A percentile compares a stretch with the other conserved stretches of the same genome.
Conservation (phyloP, 2,888 invertebrate genomes). For the Yponomeuta evonymella region DNA sequence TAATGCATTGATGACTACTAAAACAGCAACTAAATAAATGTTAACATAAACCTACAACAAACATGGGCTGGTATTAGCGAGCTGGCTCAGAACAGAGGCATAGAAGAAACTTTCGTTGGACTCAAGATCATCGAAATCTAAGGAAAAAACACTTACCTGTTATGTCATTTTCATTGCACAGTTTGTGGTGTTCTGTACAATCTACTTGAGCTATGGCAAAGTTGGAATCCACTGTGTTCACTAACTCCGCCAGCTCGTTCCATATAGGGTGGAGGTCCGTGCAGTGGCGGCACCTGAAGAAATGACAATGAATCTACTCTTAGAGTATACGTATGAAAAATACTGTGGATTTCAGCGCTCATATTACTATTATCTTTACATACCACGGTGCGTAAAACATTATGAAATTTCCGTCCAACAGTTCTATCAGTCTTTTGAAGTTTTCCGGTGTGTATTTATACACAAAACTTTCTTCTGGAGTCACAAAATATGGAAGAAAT, state of each 20-base stretch:
- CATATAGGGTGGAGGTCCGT: constrained; percentile 85
- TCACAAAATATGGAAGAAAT: constrained; percentile 77
- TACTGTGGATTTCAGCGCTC: constrained; percentile 16
- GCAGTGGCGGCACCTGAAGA: constrained; percentile 89
- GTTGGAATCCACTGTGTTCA: constrained; percentile 78
- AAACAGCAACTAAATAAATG: too few relatives aligned
- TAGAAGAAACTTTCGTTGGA: too few relatives aligned
- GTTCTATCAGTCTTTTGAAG: constrained; percentile 78
- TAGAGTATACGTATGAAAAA: background rate
- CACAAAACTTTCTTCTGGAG: constrained; percentile 79
- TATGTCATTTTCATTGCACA: constrained; percentile 85
- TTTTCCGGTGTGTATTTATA: constrained; percentile 76
- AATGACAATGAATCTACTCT: background rate
- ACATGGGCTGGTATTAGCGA: too few relatives aligned
- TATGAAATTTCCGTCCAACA: constrained; percentile 82
- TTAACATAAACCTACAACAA: too few relatives aligned
- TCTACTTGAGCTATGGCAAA: constrained; percentile 87
- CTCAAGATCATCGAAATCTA: too few relatives aligned
- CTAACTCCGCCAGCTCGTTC: constrained; percentile 83
- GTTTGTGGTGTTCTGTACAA: constrained; percentile 80
- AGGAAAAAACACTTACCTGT: constrained; percentile 65
- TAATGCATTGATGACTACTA: too few relatives aligned
- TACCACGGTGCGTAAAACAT: constrained; percentile 90
- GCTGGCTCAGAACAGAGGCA: too few relatives aligned
- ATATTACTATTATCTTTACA: constrained; percentile 33